A percentile compares a stretch with the other conserved stretches of the same genome.
Evolutionary conservation across 2,888 invertebrate genomes (phyloP).

Genomic region (Spicauda simplicius): DNA sequence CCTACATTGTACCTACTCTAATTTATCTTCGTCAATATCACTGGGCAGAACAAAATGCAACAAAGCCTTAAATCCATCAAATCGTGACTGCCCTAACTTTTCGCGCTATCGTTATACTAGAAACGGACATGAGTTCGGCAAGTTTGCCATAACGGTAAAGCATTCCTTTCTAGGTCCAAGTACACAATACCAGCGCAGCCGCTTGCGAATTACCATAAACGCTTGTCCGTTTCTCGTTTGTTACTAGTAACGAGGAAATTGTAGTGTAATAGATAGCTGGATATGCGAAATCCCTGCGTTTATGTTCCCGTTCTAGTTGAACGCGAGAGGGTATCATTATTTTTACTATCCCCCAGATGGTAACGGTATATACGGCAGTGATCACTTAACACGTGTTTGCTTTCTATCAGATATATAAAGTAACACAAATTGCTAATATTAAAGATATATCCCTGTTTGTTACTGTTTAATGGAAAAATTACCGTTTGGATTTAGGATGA

Average conservation of each 20-base stretch:
- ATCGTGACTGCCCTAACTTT: slow-evolving; percentile 15
- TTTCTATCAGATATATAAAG: no score
- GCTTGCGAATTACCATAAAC: slow-evolving; percentile 56
- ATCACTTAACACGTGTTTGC: no score
- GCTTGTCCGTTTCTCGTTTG: slow-evolving; percentile 50
- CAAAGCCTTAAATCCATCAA: background rate
- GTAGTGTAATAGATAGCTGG: slow-evolving; percentile 44
- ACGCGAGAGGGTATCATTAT: background rate
- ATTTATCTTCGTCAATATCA: no score
- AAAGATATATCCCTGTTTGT: no score
- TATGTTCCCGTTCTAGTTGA: slow-evolving; percentile 14
- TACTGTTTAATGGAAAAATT: no score
- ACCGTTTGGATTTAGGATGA: no score
- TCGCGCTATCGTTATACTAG: slow-evolving; percentile 16
- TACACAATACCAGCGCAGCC: slow-evolving; percentile 36
- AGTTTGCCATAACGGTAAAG: slow-evolving; percentile 43
- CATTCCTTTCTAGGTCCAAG: slow-evolving; percentile 45
- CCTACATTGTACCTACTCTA: no score
- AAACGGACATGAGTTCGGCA: slow-evolving; percentile 30
- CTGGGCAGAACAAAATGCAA: no score
- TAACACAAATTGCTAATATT: no score
- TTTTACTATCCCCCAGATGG: background rate
- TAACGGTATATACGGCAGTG: no score
- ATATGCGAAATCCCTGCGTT: slow-evolving; percentile 38
- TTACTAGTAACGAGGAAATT: slow-evolving; percentile 48